Base-by-base conservation (phyloP, 2,888 invertebrate genomes). In the Cactoblastis cactorum region DNA sequence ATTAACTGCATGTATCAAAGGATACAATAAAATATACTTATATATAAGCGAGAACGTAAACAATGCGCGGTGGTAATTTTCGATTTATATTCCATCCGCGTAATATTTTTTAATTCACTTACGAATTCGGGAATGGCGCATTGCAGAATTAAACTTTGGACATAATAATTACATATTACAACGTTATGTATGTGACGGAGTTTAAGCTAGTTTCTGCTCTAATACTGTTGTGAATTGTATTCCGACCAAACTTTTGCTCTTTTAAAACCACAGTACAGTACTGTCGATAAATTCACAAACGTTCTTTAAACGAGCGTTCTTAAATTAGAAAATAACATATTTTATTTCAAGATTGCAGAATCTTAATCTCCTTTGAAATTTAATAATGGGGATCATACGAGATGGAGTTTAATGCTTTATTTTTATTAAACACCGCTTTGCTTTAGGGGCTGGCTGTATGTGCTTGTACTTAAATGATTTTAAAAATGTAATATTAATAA, bases 361-460 rank as follows among this genome's bases (percentile, higher is more conserved):
- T 75, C 73, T 71, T 80, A 81, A 83, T 80, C 74, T 74, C 70
- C 63, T 77, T 69, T 69, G 72, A 83, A 80, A 79, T 83, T 80
- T 80, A 77, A 80, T 81, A 80, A 78, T 77, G 67, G 71, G 65
- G 66, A 70, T 71, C 70, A 72, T 74, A 76, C 65, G 69, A 64
- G 63, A 71, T 61, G 61, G 72, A 66, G 71, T 68, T 67, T 37
- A 68, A 70, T 69, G 71, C 70, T 69, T 71, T 69, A 72, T 70
- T 69, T 63, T 61, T 63, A 63, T 69, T 59, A 65, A 67, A 68
- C 62, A 68, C 59, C 58, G 51, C 45, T 49, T 15, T 9, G 19
- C n/a, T 12, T 22, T 22, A 39, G 22, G 12, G 12, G 8, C 8
- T 43, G 9, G 39, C 48, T 50, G 46, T 53, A 11, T 24, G 46